Evolutionary conservation across 2,888 invertebrate species (phyloP).

Genomic region (Agrochola macilenta): DNA sequence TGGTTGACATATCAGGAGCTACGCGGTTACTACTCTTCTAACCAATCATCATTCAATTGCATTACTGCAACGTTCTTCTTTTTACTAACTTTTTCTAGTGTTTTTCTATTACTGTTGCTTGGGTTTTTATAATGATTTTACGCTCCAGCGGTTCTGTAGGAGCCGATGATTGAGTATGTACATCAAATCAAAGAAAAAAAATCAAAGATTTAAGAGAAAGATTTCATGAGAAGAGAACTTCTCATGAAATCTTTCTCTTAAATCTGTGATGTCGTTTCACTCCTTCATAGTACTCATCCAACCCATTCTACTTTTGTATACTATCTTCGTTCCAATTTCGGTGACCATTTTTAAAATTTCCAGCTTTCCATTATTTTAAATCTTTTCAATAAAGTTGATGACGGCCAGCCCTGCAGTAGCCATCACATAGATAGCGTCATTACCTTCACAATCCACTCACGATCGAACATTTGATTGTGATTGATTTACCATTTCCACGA

Average conservation of each 20-base stretch:
- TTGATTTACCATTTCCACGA: constrained; percentile 82
- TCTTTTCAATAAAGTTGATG: constrained; percentile 33
- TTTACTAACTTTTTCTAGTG: constrained; percentile 5
- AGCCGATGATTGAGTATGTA: no score
- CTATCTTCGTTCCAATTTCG: not conserved
- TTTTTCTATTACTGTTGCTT: not conserved
- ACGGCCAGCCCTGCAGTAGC: constrained; percentile 33
- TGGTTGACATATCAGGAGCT: constrained; percentile 27
- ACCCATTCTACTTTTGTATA: not conserved
- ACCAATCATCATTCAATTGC: constrained; percentile 38
- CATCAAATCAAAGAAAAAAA: no score
- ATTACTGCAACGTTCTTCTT: constrained; percentile 17
- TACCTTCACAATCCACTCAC: constrained; percentile 76
- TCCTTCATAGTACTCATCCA: not conserved
- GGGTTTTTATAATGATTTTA: not conserved
- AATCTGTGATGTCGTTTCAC: not conserved
- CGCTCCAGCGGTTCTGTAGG: not conserved
- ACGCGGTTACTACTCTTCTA: constrained; percentile 23
- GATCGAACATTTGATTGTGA: constrained; percentile 79
- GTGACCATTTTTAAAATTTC: not conserved
- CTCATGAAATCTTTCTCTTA: not conserved
- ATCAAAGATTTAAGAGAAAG: no score
- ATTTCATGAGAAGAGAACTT: no score
- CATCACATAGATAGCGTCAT: constrained; percentile 68
- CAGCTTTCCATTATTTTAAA: constrained; percentile 27